A percentile compares a stretch with the other conserved stretches of the same genome.
These are phyloP conservation scores for Melanotus villosus DNA, from an alignment of 2,888 invertebrate species.

Conservation along the genomic window DNA sequence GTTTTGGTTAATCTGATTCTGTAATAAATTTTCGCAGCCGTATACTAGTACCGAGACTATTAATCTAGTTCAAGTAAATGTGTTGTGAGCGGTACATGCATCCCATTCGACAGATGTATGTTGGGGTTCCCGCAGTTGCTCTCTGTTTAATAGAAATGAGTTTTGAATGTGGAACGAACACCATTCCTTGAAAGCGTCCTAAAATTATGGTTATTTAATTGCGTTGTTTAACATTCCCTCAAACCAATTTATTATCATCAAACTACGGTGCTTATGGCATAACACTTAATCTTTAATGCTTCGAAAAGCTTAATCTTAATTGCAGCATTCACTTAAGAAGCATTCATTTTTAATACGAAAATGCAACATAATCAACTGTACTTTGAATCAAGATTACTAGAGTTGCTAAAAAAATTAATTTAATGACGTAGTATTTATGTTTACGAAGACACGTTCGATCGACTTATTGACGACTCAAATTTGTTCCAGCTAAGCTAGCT, in stretches of 20 bases:
- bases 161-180: slow-evolving; percentile 19
- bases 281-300: not conserved
- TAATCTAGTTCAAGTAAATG: slow-evolving; percentile 50
- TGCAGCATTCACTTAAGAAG: no score
- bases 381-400: no score
- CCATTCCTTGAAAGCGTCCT: not conserved
- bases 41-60: slow-evolving; percentile 43
- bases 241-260: not conserved
- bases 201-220: slow-evolving; percentile 14
- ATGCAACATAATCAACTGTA: no score
- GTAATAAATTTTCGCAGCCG: slow-evolving; percentile 47
- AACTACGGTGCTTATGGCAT: not conserved
- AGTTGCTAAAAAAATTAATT: no score
- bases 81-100: slow-evolving; percentile 42
- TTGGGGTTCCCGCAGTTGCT: slow-evolving; percentile 11
- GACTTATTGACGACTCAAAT: no score
- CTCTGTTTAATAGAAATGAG: slow-evolving; percentile 21
- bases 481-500: no score
- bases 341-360: no score
- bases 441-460: no score
- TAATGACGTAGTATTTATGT: no score
- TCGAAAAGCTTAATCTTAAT: not conserved
- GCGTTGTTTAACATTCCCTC: not conserved
- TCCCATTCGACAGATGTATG: slow-evolving; percentile 29
- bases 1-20: slow-evolving; percentile 49